Percentiles rank a stretch among this genome's conserved stretches.
phyloP scores from a whole-genome alignment of 2,888 invertebrate genomes.

The Nemurella pictetii region DNA sequence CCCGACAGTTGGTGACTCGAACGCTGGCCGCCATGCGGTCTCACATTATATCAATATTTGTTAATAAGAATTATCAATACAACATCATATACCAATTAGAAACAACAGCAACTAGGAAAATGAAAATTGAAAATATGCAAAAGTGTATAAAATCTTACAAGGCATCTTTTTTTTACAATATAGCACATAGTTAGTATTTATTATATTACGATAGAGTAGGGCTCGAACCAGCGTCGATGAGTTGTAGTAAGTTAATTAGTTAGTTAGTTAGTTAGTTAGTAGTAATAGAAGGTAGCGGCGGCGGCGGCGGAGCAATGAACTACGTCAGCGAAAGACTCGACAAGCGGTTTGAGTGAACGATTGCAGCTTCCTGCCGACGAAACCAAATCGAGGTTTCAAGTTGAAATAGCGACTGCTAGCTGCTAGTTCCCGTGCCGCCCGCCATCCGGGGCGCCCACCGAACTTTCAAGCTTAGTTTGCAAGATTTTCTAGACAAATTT shows the following conservation, averaged over 20 bases:
- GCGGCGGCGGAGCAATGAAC: neutral
- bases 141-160: conserved; percentile 32
- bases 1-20: no score
- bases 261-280: neutral
- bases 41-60: neutral
- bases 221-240: neutral
- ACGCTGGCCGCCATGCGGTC: no score
- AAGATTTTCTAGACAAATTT: neutral
- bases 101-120: conserved; percentile 31
- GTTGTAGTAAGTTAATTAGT: neutral
- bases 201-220: neutral
- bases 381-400: no score
- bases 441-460: neutral
- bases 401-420: no score
- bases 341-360: no score
- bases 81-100: conserved; percentile 26
- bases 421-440: no score
- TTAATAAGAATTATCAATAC: conserved; percentile 8
- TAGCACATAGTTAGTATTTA: neutral
- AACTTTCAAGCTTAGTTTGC: neutral
- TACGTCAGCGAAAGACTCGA: no score
- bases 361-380: no score
- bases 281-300: neutral
- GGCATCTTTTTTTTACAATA: conserved; percentile 19
- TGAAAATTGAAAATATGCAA: conserved; percentile 31